Evolutionary conservation across 2,113 vertebrate genomes (phyloP), one percentile per base, ranked within the genome.

Genomic region (Columba livia): DNA sequence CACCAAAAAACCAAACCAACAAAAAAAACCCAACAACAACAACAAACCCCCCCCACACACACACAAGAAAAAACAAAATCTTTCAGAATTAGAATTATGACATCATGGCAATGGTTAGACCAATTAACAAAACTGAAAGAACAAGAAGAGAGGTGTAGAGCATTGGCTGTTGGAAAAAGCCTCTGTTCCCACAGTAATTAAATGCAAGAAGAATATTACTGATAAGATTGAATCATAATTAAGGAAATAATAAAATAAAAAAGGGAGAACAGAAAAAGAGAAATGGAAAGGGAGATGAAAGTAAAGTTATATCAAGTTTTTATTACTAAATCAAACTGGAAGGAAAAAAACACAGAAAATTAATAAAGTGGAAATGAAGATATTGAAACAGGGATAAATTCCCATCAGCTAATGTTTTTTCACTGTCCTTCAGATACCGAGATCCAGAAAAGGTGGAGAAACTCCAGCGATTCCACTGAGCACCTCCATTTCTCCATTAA

Each of bases 171-270:
- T 91, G 77, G 95, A 96, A 97, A 84, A 95, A 97, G 89, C 94
- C n/a, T 38, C 81, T 82, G 28, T 95, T 96, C 88, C 58, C 94
- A 91, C 60, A 90, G 42, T 97, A 97, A 97, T 96, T 98, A 95
- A 98, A 97, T 94, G 94, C 78, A 97, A 97, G 91, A 96, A 90
- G 84, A 98, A 96, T 91, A 97, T 34, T 95, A 94, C 93, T 92
- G 94, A 97, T 97, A 96, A 98, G 96, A 98, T 97, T 97, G 79
- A 91, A 98, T 97, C 78, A 80, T 94, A 97, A 97, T 97, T 97
- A 97, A 96, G 83, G 54, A 97, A 97, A 97, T 94, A 93, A 96
- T 95, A 96, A 96, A 92, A 97, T 94, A 56, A 65, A 95, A 96
- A 91, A 86, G 25, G 36, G 28, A 81, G 58, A 96, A 91, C 29